A percentile compares a stretch with the other conserved stretches of the same genome.
Conservation (phyloP, 2,113 vertebrate genomes). For the Myocastor coypus region DNA sequence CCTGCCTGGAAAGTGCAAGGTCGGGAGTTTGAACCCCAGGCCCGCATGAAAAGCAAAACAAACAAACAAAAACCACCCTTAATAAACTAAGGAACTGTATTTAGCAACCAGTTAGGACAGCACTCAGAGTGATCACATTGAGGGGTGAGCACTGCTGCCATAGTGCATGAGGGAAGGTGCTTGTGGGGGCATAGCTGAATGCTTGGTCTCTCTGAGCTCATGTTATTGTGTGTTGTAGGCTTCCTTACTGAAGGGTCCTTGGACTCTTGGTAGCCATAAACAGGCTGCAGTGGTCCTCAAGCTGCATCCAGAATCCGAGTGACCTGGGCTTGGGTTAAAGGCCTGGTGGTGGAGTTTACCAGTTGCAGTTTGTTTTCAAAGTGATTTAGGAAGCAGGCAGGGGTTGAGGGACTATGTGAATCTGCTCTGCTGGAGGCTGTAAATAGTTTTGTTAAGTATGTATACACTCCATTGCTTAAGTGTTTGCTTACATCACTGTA, state of each 20-base stretch:
- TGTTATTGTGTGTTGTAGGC: not conserved
- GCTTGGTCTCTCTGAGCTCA: too few relatives aligned
- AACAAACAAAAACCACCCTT: too few relatives aligned
- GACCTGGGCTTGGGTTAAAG: not conserved
- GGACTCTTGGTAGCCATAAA: not conserved
- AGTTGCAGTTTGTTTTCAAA: not conserved
- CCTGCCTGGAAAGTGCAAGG: too few relatives aligned
- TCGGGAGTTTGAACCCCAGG: too few relatives aligned
- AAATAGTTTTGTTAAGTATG: not conserved
- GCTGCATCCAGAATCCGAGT: not conserved
- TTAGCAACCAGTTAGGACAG: not conserved
- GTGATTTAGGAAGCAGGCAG: not conserved
- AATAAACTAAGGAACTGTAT: not conserved
- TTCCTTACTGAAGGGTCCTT: not conserved
- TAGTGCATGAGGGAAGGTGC: not conserved
- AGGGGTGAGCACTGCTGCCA: not conserved
- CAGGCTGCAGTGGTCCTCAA: not conserved
- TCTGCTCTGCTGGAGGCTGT: not conserved
- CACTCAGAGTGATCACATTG: not conserved
- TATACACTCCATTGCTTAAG: not conserved
- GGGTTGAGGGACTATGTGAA: not conserved
- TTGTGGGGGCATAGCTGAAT: not conserved
- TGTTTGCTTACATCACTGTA: slow-evolving; percentile 33
- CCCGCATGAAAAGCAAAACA: too few relatives aligned
- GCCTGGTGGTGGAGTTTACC: not conserved